Base-by-base conservation (phyloP, 2,113 vertebrate species). In the Phoxinus phoxinus region DNA sequence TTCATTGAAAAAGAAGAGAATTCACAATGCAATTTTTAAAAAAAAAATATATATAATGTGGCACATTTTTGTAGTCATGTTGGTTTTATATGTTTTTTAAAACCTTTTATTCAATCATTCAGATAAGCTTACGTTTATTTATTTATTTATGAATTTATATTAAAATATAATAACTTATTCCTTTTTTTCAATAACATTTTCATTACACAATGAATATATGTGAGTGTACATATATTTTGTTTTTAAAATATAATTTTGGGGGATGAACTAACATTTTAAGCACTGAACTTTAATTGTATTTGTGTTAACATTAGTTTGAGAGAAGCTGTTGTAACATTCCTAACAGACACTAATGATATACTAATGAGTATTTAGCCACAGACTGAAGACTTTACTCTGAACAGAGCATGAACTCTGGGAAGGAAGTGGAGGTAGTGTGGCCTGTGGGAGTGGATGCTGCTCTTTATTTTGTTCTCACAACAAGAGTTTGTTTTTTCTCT, bases 401-500 rank as follows among this genome's bases (percentile, higher is more conserved):
- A 67, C 32, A 11, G 48, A 2, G 25, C 25, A 30, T 53, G 44
- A 41, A 23, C 10, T 73, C 10, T 4, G 35, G 51, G 4, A 41
- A 59, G 37, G 67, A 23, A 59, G 12, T 30, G 56, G 53, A 44
- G 27, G 1, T 2, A 84, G 72, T 30, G 51, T 78, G 69, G 23
- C 23, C 17, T 17, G 53, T 25, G 67, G 48, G 51, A 65, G 53
- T 25, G 67, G 63, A 65, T 59, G n/a, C 7, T 84, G 59, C 58
- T 83, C 84, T 89, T 91, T 87, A 87, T 87, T 90, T 89, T 89
- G 80, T 91, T 89, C 85, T 86, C 73, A 75, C 74, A 87, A 85
- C 88, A 72, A 23, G 17, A 41, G 51, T 86, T 84, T 77, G 90
- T 88, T 90, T 90, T 91, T 87, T 85, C 37, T 85, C 86, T 65